A percentile compares a stretch with the other conserved stretches of the same genome.
Evolutionary conservation across 1,140 invertebrate species (phyloP).

Genomic region (Dryas iulia): DNA sequence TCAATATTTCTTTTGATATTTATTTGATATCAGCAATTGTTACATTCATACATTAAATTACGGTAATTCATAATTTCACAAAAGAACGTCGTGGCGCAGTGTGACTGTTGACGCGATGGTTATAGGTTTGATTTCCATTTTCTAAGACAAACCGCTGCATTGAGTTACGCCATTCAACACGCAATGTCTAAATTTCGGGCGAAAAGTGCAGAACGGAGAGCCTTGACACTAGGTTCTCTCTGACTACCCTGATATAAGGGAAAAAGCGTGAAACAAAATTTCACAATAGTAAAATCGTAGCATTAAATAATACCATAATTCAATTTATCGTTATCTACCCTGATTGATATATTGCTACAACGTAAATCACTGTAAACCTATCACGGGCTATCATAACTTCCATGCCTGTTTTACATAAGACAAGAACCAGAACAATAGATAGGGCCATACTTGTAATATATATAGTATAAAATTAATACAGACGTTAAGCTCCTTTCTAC

Average conservation of each 20-base stretch:
- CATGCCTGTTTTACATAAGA: constrained; percentile 34
- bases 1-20: background rate
- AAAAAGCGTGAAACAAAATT: too few relatives aligned
- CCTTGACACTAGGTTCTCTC: too few relatives aligned
- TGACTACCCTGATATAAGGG: too few relatives aligned
- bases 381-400: constrained; percentile 30
- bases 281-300: background rate
- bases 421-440: constrained; percentile 36
- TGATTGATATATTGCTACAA: constrained; percentile 26
- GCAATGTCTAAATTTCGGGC: too few relatives aligned
- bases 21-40: background rate
- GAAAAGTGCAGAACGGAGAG: too few relatives aligned
- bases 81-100: too few relatives aligned
- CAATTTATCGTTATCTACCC: constrained; percentile 8
- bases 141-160: too few relatives aligned
- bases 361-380: constrained; percentile 19
- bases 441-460: constrained; percentile 27
- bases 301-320: constrained; percentile 3
- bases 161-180: too few relatives aligned
- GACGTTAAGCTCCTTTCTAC: constrained; percentile 58
- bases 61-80: background rate
- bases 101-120: too few relatives aligned
- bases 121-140: too few relatives aligned
- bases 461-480: constrained; percentile 44
- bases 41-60: background rate